These are phyloP conservation scores for Rattus rattus DNA, from an alignment of 2,113 vertebrate species.

Conservation along the genomic window DNA sequence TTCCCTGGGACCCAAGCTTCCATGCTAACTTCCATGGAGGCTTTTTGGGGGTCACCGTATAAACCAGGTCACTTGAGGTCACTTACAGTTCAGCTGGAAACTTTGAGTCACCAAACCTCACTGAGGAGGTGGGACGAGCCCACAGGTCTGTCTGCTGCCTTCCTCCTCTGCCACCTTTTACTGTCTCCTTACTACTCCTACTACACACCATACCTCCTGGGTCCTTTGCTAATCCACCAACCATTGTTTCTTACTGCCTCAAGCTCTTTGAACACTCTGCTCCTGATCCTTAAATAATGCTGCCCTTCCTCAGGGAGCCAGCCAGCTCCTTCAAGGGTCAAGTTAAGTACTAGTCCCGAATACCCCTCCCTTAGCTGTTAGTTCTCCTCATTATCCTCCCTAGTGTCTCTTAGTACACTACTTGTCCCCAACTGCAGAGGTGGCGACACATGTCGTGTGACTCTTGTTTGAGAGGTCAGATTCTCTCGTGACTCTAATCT, in stretches of 20 bases:
- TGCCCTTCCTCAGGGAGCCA: not conserved
- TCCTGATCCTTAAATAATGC: not conserved
- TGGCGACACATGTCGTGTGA: not conserved
- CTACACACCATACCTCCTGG: not conserved
- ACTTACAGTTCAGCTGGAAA: not conserved
- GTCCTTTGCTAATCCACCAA: not conserved
- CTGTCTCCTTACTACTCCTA: not conserved
- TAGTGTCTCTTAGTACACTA: accelerated
- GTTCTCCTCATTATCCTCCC: not conserved
- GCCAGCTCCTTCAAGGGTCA: not conserved
- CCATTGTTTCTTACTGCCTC: not conserved
- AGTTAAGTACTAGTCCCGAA: not conserved
- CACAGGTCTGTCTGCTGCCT: not conserved
- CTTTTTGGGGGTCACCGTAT: not conserved
- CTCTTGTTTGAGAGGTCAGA: not conserved
- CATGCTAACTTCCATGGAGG: not conserved
- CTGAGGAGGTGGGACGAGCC: not conserved
- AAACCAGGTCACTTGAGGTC: not conserved
- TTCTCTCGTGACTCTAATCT: not conserved
- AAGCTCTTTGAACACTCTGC: not conserved
- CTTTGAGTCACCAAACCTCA: not conserved
- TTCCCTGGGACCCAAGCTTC: not conserved
- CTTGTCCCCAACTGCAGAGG: not conserved
- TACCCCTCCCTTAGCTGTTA: not conserved
- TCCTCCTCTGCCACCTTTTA: not conserved